Percentiles rank a stretch among this genome's conserved stretches.
These are phyloP conservation scores for Sphaeridia pumilis DNA, from an alignment of 2,888 invertebrate genomes.

Conservation along the genomic window DNA sequence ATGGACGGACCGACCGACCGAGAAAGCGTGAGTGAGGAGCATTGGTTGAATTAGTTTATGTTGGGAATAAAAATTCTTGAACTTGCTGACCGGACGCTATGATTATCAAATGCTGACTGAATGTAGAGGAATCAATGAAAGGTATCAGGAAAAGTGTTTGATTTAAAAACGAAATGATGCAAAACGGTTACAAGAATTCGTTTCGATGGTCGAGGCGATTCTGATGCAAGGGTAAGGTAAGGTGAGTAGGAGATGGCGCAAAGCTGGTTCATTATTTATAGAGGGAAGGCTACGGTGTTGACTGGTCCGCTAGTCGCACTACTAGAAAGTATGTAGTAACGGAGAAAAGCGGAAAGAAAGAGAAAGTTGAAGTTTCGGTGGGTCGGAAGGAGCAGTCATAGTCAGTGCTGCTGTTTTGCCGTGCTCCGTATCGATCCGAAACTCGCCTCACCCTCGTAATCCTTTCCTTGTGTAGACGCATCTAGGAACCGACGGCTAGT, in stretches of 20 bases:
- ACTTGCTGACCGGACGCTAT: too few species aligned
- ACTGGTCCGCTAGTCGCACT: background rate
- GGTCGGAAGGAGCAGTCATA: constrained; percentile 15
- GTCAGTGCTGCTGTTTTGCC: constrained; percentile 13
- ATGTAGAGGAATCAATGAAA: too few species aligned
- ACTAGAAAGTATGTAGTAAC: background rate
- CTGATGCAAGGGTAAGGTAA: background rate
- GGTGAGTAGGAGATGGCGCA: background rate
- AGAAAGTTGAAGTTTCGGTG: background rate
- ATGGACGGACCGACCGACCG: background rate
- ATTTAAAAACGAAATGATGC: too few species aligned
- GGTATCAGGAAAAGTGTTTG: too few species aligned
- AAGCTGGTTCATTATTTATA: background rate
- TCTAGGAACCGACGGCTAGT: too few species aligned
- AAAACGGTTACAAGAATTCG: too few species aligned
- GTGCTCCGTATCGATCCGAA: constrained; percentile 22
- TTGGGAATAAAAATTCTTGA: too few species aligned
- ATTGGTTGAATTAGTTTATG: background rate
- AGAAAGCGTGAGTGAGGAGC: background rate
- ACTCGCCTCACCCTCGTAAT: constrained; percentile 21
- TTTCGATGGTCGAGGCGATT: background rate
- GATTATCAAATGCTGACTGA: too few species aligned
- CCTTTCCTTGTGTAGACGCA: too few species aligned
- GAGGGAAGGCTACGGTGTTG: background rate
- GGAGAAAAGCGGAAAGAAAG: background rate